Evolutionary conservation across 1,140 invertebrate genomes (phyloP).

Genomic region (Bombus confusus): DNA sequence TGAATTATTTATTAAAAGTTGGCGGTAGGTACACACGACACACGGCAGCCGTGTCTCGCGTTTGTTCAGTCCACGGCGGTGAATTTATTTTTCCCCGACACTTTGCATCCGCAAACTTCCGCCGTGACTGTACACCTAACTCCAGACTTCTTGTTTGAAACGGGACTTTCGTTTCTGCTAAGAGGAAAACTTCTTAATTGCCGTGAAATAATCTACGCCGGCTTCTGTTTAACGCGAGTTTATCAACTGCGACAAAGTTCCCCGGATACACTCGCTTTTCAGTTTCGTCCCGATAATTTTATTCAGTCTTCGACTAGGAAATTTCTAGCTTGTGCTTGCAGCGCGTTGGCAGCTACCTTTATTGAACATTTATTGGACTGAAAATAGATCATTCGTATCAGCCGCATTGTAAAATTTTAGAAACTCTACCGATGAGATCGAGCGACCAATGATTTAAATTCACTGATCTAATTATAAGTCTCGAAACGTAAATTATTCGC

Average conservation of each 20-base stretch:
- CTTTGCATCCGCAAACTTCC: conserved; percentile 21
- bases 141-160: conserved; percentile 39
- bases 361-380: neutral
- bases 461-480: too few relatives aligned
- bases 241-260: conserved; percentile 53
- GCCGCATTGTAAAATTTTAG: neutral
- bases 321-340: neutral
- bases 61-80: neutral
- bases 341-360: neutral
- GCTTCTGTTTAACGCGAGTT: conserved; percentile 50
- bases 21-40: neutral
- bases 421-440: too few relatives aligned
- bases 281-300: conserved; percentile 1
- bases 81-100: conserved; percentile 34
- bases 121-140: neutral
- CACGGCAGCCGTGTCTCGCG: neutral
- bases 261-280: conserved; percentile 31
- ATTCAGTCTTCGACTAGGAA: neutral
- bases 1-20: conserved; percentile 33
- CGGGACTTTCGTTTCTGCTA: conserved; percentile 40
- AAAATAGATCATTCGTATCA: neutral
- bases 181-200: conserved; percentile 60
- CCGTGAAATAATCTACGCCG: conserved; percentile 53
- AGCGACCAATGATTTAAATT: too few relatives aligned
- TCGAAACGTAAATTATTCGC: too few relatives aligned